These are phyloP conservation scores for Hydrophis major DNA, from an alignment of 2,797 vertebrate species.

Conservation along the genomic window DNA sequence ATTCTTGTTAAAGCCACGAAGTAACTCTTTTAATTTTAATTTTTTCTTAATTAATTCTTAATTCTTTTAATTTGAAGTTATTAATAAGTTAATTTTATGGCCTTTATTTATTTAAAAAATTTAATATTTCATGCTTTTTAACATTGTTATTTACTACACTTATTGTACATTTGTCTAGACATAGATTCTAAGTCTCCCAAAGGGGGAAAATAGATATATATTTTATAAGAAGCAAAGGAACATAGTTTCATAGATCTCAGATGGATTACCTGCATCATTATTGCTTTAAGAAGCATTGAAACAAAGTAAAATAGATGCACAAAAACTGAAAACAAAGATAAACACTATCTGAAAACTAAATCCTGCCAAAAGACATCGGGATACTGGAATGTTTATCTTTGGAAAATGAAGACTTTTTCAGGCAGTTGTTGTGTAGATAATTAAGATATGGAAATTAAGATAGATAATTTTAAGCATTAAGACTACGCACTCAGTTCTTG, in stretches of 20 bases:
- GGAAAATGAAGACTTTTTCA: background rate
- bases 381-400: background rate
- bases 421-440: background rate
- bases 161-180: background rate
- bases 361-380: background rate
- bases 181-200: background rate
- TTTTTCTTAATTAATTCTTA: background rate
- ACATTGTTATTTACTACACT: background rate
- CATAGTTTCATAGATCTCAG: background rate
- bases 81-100: background rate
- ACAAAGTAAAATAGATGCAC: background rate
- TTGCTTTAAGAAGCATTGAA: background rate
- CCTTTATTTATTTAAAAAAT: background rate
- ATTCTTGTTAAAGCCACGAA: background rate
- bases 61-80: background rate
- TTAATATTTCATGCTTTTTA: background rate
- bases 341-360: background rate
- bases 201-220: background rate
- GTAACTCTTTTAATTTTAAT: background rate
- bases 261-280: background rate
- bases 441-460: background rate
- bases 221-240: background rate
- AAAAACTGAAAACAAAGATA: background rate
- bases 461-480: background rate
- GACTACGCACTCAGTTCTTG: background rate